Evolutionary conservation across 2,888 invertebrate genomes (phyloP), one percentile per base, ranked within the genome.

Genomic region (Euplexia lucipara): DNA sequence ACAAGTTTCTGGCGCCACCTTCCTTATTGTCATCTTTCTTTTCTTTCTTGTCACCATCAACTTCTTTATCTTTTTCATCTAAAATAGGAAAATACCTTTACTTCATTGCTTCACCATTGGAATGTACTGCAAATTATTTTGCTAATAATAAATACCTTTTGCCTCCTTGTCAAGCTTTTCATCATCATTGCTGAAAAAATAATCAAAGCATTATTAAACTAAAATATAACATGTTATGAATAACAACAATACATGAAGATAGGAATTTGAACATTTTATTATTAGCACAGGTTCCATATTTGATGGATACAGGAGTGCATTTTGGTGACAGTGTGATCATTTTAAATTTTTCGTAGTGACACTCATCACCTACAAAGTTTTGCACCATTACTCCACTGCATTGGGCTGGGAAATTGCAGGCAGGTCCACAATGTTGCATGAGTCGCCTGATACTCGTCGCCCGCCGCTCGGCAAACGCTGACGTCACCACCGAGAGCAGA

Each of bases 1-100:
- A 99, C 49, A 99, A 95, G 91, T 99, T 99, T 65, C 98, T 91
- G 6, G 95, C 95, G 14, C 95, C 96, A 82, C 96, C 94, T 78
- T 96, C 95, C 86, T 96, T 96, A 56, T 78, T 88, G 1, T 94
- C 94, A 85, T 96, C 96, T 83, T 96, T 96, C 86, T 92, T 94
- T 66, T 96, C 95, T 89, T 96, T 96, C 90, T 96, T 96, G 78
- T 95, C 95, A 87, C 87, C 88, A 78, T 95, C 96, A 77, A 90
- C 93, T 70, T 95, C 92, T 59, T 96, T 86, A 82, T 95, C 88
- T 94, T 95, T 92, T 73, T 92, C 93, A 83, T 94, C 94, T 94
- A 75, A 75, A 75, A 58, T 69, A 66, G 53, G 37, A 41, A 7
- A 41, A 54, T 42, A 6, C 16, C 9, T 49, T 30, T 35, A 26